Evolutionary conservation across 2,888 invertebrate genomes (phyloP).

Genomic region (Mesorhabditis belari): DNA sequence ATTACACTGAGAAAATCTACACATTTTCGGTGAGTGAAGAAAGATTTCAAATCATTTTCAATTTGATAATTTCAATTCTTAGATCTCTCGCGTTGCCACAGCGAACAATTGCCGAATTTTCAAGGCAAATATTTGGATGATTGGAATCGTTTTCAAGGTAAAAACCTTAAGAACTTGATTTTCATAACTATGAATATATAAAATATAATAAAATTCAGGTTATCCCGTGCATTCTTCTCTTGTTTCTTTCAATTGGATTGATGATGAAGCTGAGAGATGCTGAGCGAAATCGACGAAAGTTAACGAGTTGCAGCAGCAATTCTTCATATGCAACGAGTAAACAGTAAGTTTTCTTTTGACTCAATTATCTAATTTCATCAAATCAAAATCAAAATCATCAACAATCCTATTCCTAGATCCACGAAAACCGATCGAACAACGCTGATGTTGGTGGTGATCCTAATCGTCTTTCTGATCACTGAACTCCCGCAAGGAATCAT

Average conservation of each 20-base stretch:
- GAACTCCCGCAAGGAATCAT: constrained; percentile 62
- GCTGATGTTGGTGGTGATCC: constrained; percentile 70
- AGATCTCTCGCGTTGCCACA: constrained; percentile 26
- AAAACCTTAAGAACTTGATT: not conserved
- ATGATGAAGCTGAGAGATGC: constrained; percentile 41
- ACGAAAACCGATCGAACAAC: constrained; percentile 64
- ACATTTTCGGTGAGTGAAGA: constrained; percentile 32
- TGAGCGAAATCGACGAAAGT: constrained; percentile 37
- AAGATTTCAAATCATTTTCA: not conserved
- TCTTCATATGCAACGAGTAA: constrained; percentile 4
- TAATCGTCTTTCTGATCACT: constrained; percentile 69
- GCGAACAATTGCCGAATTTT: constrained; percentile 42
- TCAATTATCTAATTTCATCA: not conserved
- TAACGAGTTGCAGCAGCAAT: constrained; percentile 24
- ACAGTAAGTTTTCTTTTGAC: not conserved
- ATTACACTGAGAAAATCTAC: constrained; percentile 35
- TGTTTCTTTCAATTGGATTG: constrained; percentile 38
- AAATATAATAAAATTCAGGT: too few relatives aligned
- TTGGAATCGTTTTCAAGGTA: constrained; percentile 47
- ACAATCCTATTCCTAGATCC: not conserved
- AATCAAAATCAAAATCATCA: constrained; percentile 1
- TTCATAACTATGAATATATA: not conserved
- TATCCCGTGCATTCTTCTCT: constrained; percentile 44
- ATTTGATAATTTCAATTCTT: not conserved
- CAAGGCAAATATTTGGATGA: constrained; percentile 50